Conservation (phyloP, 2,888 invertebrate genomes). For the Chymomyza procnemis region DNA sequence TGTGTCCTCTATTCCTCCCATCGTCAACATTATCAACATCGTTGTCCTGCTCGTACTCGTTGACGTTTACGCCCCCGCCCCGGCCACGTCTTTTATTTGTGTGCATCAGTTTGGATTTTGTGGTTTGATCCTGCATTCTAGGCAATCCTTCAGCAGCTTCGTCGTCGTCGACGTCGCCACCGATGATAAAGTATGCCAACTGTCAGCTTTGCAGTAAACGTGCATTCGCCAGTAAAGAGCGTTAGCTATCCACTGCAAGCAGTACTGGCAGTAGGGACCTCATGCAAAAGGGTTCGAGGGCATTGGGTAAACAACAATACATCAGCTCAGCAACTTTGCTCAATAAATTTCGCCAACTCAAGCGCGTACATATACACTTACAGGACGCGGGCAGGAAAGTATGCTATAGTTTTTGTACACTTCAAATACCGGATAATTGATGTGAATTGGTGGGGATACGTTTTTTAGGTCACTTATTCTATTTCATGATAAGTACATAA, state of each 20-base stretch:
- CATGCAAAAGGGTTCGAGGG: neutral
- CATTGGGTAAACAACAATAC: conserved; percentile 44
- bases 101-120: conserved; percentile 73
- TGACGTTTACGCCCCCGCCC: neutral
- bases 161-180: conserved; percentile 49
- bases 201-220: conserved; percentile 57
- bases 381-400: conserved; percentile 61
- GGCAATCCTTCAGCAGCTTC: conserved; percentile 57
- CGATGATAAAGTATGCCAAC: conserved; percentile 75
- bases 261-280: neutral
- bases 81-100: conserved; percentile 51
- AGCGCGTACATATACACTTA: conserved; percentile 17
- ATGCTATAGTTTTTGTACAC: conserved; percentile 39
- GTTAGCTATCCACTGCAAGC: conserved; percentile 1
- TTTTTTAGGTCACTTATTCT: neutral
- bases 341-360: conserved; percentile 60
- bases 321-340: conserved; percentile 72
- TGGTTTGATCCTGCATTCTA: conserved; percentile 74
- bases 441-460: neutral
- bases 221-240: conserved; percentile 28
- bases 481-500: too few species aligned
- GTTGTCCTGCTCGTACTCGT: neutral
- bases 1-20: neutral
- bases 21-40: neutral
- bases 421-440: neutral